Percentiles rank a stretch among this genome's conserved stretches.
Evolutionary conservation across 2,797 vertebrate species (phyloP).

Genomic region (Peromyscus eremicus): DNA sequence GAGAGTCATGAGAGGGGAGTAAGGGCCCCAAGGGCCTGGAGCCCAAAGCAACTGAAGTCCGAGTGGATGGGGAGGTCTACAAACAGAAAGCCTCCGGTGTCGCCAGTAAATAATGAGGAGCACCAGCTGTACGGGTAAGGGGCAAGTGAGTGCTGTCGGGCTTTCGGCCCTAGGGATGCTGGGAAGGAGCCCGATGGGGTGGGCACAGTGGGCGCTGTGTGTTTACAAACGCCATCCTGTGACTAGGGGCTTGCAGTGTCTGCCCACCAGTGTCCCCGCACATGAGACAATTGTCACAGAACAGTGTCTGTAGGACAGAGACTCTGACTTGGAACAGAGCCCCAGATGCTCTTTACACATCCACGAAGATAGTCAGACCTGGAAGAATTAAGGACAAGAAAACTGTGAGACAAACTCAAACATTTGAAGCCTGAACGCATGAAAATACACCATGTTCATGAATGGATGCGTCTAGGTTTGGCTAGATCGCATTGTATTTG

Average conservation of each 20-base stretch:
- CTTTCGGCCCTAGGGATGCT: background rate
- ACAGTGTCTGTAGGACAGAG: accelerated
- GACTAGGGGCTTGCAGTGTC: background rate
- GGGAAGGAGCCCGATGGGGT: no score
- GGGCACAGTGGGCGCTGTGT: no score
- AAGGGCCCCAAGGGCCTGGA: background rate
- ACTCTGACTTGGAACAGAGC: accelerated
- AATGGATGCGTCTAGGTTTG: background rate
- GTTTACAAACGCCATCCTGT: background rate
- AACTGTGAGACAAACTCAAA: background rate
- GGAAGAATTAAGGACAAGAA: background rate
- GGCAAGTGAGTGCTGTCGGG: no score
- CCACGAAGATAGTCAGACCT: background rate
- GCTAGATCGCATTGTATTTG: background rate
- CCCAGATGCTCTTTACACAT: accelerated
- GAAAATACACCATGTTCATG: no score
- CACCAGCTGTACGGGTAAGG: background rate
- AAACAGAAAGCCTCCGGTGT: background rate
- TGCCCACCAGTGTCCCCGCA: background rate
- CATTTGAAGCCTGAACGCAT: background rate
- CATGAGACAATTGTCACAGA: background rate
- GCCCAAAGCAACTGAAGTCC: no score
- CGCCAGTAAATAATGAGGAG: background rate
- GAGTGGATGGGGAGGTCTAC: accelerated
- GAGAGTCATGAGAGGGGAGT: no score